Evolutionary conservation across 2,797 vertebrate species (phyloP).

Genomic region (Apogon hyalosoma): DNA sequence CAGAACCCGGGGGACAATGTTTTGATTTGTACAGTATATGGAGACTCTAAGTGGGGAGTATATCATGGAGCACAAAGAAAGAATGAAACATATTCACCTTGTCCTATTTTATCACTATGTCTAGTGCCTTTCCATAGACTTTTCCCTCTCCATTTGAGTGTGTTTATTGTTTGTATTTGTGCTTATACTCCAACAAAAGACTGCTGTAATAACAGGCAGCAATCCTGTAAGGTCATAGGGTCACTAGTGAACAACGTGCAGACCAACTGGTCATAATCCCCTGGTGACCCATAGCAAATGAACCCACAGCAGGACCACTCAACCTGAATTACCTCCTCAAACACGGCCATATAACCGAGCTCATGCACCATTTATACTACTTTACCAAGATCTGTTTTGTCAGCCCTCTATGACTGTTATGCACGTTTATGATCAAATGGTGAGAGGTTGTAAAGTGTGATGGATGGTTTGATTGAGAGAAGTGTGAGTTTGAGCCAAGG

Average conservation of each 20-base stretch:
- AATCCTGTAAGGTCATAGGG: slow-evolving; percentile 69
- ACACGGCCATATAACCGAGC: slow-evolving; percentile 71
- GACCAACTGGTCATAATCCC: slow-evolving; percentile 55
- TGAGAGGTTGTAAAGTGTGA: slow-evolving; percentile 63
- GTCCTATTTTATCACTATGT: background rate
- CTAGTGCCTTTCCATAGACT: background rate
- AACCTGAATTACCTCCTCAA: slow-evolving; percentile 78
- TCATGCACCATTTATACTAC: slow-evolving; percentile 51
- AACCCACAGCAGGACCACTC: slow-evolving; percentile 62
- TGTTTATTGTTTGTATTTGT: slow-evolving; percentile 26
- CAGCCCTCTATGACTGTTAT: slow-evolving; percentile 50
- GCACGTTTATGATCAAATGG: slow-evolving; percentile 67
- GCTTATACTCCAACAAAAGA: slow-evolving; percentile 43
- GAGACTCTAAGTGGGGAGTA: background rate
- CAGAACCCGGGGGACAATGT: slow-evolving; percentile 6
- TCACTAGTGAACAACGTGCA: slow-evolving; percentile 57
- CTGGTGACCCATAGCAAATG: slow-evolving; percentile 69
- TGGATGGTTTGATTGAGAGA: slow-evolving; percentile 50
- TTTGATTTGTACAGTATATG: slow-evolving; percentile 1
- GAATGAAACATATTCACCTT: background rate
- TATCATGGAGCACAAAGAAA: background rate
- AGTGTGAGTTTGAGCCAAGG: slow-evolving; percentile 38
- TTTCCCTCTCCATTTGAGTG: background rate
- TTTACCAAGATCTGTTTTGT: slow-evolving; percentile 47
- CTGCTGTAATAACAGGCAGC: slow-evolving; percentile 69